phyloP scores from a whole-genome alignment of 2,797 vertebrate genomes.

The Pangasius sanitwongsei region DNA sequence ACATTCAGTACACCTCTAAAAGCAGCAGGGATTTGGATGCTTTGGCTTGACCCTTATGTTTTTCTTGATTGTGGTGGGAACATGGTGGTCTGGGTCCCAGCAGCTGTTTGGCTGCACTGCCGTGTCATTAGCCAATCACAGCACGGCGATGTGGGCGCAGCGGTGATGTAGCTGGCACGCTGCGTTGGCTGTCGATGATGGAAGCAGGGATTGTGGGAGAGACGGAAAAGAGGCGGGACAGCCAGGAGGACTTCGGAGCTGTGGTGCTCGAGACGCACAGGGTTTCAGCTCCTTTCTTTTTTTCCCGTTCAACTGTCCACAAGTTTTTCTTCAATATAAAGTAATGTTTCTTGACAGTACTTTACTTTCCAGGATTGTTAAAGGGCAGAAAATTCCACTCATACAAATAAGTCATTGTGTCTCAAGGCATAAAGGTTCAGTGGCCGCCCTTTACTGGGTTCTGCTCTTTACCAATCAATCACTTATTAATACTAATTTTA shows the following conservation, averaged over 20 bases:
- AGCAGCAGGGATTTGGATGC: constrained; percentile 56
- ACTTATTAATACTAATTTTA: not conserved
- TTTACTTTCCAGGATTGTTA: constrained; percentile 29
- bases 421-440: not conserved
- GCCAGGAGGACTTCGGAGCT: constrained; percentile 27
- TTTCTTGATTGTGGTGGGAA: constrained; percentile 51
- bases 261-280: not conserved
- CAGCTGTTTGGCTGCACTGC: constrained; percentile 67
- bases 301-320: not conserved
- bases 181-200: constrained; percentile 41
- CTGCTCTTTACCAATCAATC: constrained; percentile 14
- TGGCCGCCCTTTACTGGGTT: not conserved
- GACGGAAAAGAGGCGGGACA: constrained; percentile 45
- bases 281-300: constrained; percentile 6
- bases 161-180: constrained; percentile 46
- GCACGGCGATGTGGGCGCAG: constrained; percentile 50
- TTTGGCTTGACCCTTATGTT: constrained; percentile 48
- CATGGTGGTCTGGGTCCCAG: constrained; percentile 55
- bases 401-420: constrained; percentile 28
- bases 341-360: constrained; percentile 24
- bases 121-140: constrained; percentile 50
- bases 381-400: constrained; percentile 27
- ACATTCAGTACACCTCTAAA: constrained; percentile 53
- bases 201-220: constrained; percentile 56
- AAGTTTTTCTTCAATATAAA: not conserved